Percentiles rank a stretch among this genome's conserved stretches.
These are phyloP conservation scores for Rafetus swinhoei DNA, from an alignment of 2,113 vertebrate genomes.

Conservation along the genomic window DNA sequence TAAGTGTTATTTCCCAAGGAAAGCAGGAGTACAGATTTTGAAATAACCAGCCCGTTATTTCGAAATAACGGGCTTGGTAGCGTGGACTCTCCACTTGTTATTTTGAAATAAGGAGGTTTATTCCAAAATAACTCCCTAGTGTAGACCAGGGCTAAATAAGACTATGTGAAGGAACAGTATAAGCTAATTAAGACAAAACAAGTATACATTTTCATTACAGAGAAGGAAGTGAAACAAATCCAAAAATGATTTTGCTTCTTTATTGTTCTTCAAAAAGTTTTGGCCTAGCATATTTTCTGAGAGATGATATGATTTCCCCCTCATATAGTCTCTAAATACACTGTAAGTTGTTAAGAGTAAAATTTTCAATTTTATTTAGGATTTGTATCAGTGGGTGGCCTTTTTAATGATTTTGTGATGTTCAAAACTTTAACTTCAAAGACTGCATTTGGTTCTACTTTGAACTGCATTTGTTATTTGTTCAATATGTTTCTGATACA, in stretches of 20 bases:
- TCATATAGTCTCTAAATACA: background rate
- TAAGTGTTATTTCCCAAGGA: too few species aligned
- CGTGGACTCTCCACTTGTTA: too few species aligned
- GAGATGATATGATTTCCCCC: background rate
- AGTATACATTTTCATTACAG: background rate
- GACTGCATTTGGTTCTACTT: background rate
- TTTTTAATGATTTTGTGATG: constrained; percentile 13
- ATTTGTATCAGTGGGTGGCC: background rate
- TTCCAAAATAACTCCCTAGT: too few species aligned
- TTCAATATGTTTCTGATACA: background rate
- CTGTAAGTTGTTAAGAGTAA: background rate
- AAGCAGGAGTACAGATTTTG: too few species aligned
- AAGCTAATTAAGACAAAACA: background rate
- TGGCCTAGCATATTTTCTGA: background rate
- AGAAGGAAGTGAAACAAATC: background rate
- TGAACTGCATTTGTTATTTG: background rate
- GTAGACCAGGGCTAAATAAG: too few species aligned
- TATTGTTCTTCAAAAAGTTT: background rate
- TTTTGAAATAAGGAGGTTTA: too few species aligned
- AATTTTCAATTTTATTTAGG: constrained; percentile 15
- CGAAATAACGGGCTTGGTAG: too few species aligned
- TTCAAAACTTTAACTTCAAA: background rate
- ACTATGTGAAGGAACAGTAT: background rate
- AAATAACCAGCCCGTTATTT: too few species aligned
- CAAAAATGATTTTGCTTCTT: background rate